Evolutionary conservation across 2,113 vertebrate species (phyloP).

Genomic region (Dunckerocampus dactyliophorus): DNA sequence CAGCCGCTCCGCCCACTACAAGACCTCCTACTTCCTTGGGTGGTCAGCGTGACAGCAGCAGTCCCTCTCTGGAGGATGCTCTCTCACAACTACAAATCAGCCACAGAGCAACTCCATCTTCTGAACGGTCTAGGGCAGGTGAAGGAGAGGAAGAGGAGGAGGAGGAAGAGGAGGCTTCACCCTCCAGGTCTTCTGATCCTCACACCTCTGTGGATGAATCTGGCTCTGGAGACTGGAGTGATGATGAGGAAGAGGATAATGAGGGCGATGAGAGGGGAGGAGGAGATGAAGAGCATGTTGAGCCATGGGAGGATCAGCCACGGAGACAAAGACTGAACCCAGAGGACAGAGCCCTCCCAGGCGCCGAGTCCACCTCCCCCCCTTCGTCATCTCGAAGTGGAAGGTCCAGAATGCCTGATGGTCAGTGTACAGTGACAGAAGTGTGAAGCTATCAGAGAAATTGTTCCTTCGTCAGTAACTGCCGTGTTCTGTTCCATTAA

Average conservation of each 20-base stretch:
- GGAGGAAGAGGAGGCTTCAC: slow-evolving; percentile 73
- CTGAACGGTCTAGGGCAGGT: slow-evolving; percentile 77
- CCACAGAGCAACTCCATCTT: slow-evolving; percentile 67
- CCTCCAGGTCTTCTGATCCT: slow-evolving; percentile 76
- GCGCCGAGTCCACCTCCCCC: slow-evolving; percentile 63
- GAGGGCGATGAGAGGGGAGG: slow-evolving; percentile 51
- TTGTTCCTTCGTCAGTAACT: slow-evolving; percentile 23
- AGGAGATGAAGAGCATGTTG: slow-evolving; percentile 67
- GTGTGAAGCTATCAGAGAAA: slow-evolving; percentile 74
- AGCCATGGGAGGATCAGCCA: slow-evolving; percentile 71
- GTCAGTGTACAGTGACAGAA: slow-evolving; percentile 97
- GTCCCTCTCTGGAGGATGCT: slow-evolving; percentile 79
- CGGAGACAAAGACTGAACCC: slow-evolving; percentile 80
- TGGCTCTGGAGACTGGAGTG: slow-evolving; percentile 84
- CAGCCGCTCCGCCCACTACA: slow-evolving; percentile 45
- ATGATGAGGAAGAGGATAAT: slow-evolving; percentile 72
- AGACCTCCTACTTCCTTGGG: slow-evolving; percentile 79
- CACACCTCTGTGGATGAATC: slow-evolving; percentile 85
- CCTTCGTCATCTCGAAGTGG: slow-evolving; percentile 62
- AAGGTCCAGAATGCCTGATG: slow-evolving; percentile 91
- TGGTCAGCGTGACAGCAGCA: slow-evolving; percentile 74
- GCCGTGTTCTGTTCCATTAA: slow-evolving; percentile 46
- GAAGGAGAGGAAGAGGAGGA: slow-evolving; percentile 84
- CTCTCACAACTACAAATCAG: slow-evolving; percentile 84
- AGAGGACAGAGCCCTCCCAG: slow-evolving; percentile 74